Evolutionary conservation across 2,888 invertebrate species (phyloP).

Genomic region (Nemotelus pantherinus): DNA sequence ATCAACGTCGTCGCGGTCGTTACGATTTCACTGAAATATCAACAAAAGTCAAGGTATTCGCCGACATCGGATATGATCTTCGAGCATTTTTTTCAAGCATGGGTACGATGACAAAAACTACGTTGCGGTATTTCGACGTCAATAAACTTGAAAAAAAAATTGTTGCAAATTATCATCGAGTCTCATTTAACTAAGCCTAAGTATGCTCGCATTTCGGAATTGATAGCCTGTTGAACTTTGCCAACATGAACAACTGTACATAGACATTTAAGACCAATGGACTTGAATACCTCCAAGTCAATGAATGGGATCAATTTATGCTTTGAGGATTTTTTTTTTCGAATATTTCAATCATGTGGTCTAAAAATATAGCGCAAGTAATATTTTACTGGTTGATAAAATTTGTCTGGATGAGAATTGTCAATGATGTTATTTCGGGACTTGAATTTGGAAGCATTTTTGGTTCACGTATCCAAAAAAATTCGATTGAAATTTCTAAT

Average conservation of each 20-base stretch:
- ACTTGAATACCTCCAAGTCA: too few relatives aligned
- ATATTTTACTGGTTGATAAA: too few relatives aligned
- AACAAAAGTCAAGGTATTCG: slow-evolving; percentile 36
- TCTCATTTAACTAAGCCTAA: neutral
- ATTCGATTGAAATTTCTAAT: too few relatives aligned
- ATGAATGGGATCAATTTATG: too few relatives aligned
- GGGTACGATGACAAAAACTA: neutral
- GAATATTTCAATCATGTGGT: too few relatives aligned
- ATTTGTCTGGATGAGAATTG: too few relatives aligned
- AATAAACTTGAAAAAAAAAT: slow-evolving; percentile 2
- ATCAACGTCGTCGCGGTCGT: slow-evolving; percentile 26
- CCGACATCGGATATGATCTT: slow-evolving; percentile 29
- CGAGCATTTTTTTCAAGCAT: slow-evolving; percentile 11
- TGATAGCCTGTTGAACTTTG: slow-evolving; percentile 7
- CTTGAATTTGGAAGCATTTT: too few relatives aligned
- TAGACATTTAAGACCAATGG: too few relatives aligned
- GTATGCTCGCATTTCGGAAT: neutral
- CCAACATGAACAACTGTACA: neutral
- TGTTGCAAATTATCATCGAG: neutral
- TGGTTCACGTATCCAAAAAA: too few relatives aligned
- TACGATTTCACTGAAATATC: slow-evolving; percentile 31
- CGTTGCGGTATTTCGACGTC: slow-evolving; percentile 29
- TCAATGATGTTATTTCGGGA: too few relatives aligned
- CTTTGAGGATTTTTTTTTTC: too few relatives aligned
- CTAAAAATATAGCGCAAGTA: too few relatives aligned